Evolutionary conservation across 1,140 invertebrate genomes (phyloP), one percentile per base, ranked within the genome.

Genomic region (Nautilus pompilius): DNA sequence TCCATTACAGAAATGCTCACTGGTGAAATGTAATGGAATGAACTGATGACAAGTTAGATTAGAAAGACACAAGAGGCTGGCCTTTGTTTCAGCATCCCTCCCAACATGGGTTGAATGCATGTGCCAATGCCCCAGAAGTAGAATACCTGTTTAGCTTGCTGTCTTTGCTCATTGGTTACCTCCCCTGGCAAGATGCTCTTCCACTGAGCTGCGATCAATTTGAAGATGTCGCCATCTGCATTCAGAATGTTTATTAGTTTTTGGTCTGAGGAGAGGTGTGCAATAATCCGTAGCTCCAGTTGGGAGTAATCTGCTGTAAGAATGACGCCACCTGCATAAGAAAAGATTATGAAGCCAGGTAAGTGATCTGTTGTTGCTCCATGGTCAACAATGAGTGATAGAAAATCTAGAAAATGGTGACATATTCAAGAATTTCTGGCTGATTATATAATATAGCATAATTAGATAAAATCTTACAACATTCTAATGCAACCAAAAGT

Each of bases 241-340:
- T 88, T 88, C 81, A 98, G 87, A 46, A 92, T 88, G 34, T 83
- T 78, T 29, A 87, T 83, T 13, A 98, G 80, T 33, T 86, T 84
- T n/a, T 78, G 57, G 84, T 99, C 96, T 68, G 87, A 80, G 13
- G 92, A 93, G 65, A 96, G 87, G 82, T 98, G 93, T 22, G 96
- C 92, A 66, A 99, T 85, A 63, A 99, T 88, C 68, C 96, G 85
- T 73, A 99, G 86, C 83, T 99, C 97, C 54, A 99, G 81, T 82
- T 99, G 96, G 75, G 92, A 95, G 82, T 96, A 99, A 83, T 99
- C 96, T 0, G 93, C 95, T 13, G 95, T 91, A 17, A 99, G 75
- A 20, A 98, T 82, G 17, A 84, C 62, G 33, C 79, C 80, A 58
- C 83, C 86, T 82, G 62, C 33, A 63, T 53, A 58, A 45, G 55